Base-by-base conservation (phyloP, 2,888 invertebrate genomes). In the Megalurothrips usitatus region DNA sequence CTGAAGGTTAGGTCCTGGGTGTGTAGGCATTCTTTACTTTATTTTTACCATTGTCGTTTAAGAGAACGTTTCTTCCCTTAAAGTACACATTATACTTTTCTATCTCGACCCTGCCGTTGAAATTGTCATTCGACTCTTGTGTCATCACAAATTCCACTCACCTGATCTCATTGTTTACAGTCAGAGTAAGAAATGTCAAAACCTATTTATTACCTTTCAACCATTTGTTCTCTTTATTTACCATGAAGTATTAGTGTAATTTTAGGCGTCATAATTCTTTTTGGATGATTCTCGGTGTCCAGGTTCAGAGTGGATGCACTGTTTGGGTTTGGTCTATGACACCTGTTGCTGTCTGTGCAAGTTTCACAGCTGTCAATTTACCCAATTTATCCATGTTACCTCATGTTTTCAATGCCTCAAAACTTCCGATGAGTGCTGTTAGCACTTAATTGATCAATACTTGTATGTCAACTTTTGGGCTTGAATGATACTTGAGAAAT, bases 1-100 rank as follows among this genome's bases (percentile, higher is more conserved):
- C 12, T 75, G 68, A 75, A 75, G 68, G 68, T 75, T 75, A 75
- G 23, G 68, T 75, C 23, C 26, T 75, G 26, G 68, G 68, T 75
- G 23, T 75, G 68, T 75, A 75, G 68, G 68, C 26, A 26, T 23
- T 26, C 23, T 75, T 11, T 75, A 75, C 9, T 75, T 26, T 23
- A n/a, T 26, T 75, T 75, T 26, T 75, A 23, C 19, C 11, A 12
- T 58, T 58, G 0, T 19, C 0, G 9, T 8, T 75, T 14, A 14
- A 17, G 58, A 58, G 58, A 58, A 58, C 17, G 17, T 12, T 58
- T n/a, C 4, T 58, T 43, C 34, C 34, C 2, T 43, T 43, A 43
- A 17, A 58, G 14, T 58, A 19, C 17, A 14, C 58, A 58, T 8
- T 19, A 58, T 10, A 17, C 0, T 14, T 58, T 58, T 17, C 17